Evolutionary conservation across 2,888 invertebrate species (phyloP), one percentile per base, ranked within the genome.

Genomic region (Amphipoea oculea): DNA sequence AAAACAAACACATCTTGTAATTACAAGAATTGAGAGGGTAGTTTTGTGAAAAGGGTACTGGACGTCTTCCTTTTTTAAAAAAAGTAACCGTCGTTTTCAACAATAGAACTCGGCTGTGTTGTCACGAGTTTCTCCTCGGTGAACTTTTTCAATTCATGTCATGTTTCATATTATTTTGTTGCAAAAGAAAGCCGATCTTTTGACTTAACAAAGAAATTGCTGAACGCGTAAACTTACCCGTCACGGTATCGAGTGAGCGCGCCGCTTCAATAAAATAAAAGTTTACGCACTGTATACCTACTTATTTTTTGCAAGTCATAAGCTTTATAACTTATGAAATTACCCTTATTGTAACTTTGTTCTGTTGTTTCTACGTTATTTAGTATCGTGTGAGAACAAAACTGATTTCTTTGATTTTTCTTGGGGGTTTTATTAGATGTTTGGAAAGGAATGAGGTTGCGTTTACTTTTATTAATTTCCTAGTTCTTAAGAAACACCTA

Each of bases 61-160:
- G 54, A 48, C 66, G 69, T 69, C 57, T 71, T 84, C 71, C 72
- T 81, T 89, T 90, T 75, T 84, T 83, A 69, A 42, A 77, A 29
- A 85, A 90, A 91, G 87, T 85, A 88, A 84, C 86, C 85, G 88
- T 86, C 89, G 83, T 86, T 87, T 87, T 88, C 85, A 91, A 93
- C 93, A 93, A 93, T 90, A 86, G 88, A 89, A 90, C 88, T 86
- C 90, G 86, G 85, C 89, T 89, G 88, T 84, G 89, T 90, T 90
- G 91, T 93, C 87, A 85, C 85, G 86, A 92, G 89, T 92, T 93
- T 92, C 90, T 91, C 87, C 80, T 88, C 86, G 89, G 88, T 84
- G 90, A 95, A 95, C 93, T 95, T 95, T 94, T 95, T 92, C 94
- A 94, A 95, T 95, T 94, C 94, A 92, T 92, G 91, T 92, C 93